phyloP scores from a whole-genome alignment of 2,888 invertebrate genomes.

The Eupithecia centaureata region DNA sequence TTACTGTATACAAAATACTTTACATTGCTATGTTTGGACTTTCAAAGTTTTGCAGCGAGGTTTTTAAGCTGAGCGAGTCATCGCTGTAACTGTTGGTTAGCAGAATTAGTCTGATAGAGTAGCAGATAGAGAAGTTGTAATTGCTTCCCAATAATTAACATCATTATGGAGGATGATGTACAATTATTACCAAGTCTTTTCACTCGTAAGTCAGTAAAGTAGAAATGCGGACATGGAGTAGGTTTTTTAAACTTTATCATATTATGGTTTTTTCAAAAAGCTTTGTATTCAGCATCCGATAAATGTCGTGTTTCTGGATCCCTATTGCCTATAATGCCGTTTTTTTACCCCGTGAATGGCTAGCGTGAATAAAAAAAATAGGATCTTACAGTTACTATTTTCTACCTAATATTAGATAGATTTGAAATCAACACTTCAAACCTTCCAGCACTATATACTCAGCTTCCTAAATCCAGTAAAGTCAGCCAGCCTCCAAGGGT shows the following conservation, averaged over 20 bases:
- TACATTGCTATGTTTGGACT: constrained; percentile 3
- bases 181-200: too few species aligned
- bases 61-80: background rate
- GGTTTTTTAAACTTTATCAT: too few species aligned
- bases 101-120: too few species aligned
- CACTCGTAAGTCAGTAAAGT: too few species aligned
- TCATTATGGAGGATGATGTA: too few species aligned
- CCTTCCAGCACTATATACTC: background rate
- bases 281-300: background rate
- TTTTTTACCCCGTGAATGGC: background rate
- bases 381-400: too few species aligned
- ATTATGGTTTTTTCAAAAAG: background rate
- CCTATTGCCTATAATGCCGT: background rate
- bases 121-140: too few species aligned
- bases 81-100: too few species aligned
- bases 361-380: too few species aligned
- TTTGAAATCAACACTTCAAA: background rate
- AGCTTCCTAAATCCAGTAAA: background rate
- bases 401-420: background rate
- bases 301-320: background rate
- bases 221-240: too few species aligned
- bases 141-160: too few species aligned
- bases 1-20: constrained; percentile 14
- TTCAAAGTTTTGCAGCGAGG: background rate
- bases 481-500: constrained; percentile 36